These are phyloP conservation scores for Cheilosia scutellata DNA, from an alignment of 2,888 invertebrate genomes.

Conservation along the genomic window DNA sequence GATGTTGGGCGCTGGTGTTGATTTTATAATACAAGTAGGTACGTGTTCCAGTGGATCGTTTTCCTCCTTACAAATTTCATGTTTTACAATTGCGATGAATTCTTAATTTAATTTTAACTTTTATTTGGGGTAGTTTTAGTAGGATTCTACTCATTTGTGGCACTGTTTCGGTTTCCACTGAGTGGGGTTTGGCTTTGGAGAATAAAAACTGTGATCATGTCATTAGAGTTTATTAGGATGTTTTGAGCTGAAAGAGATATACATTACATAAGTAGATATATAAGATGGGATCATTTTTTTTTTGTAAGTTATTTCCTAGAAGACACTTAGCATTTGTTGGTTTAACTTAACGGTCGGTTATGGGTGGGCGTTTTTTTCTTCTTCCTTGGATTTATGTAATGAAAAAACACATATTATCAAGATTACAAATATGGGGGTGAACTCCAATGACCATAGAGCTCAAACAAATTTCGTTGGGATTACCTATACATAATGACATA, in stretches of 20 bases:
- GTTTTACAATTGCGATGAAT: constrained; percentile 32
- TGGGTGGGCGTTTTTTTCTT: no score
- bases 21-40: constrained; percentile 11
- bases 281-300: no score
- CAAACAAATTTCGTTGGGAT: no score
- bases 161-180: not conserved
- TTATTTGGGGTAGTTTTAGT: constrained; percentile 15
- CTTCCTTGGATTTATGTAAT: no score
- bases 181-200: not conserved
- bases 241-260: not conserved
- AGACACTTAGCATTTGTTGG: no score
- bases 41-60: constrained; percentile 17
- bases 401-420: no score
- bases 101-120: constrained; percentile 40
- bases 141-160: not conserved
- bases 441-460: no score
- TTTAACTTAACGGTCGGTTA: no score
- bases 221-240: not conserved
- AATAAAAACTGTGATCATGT: constrained; percentile 1
- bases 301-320: no score
- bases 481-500: no score
- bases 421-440: no score
- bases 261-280: no score
- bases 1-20: constrained; percentile 9
- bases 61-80: constrained; percentile 9